These are phyloP conservation scores for Habroteleia sp. DNA, from an alignment of 2,888 invertebrate species.

Conservation along the genomic window DNA sequence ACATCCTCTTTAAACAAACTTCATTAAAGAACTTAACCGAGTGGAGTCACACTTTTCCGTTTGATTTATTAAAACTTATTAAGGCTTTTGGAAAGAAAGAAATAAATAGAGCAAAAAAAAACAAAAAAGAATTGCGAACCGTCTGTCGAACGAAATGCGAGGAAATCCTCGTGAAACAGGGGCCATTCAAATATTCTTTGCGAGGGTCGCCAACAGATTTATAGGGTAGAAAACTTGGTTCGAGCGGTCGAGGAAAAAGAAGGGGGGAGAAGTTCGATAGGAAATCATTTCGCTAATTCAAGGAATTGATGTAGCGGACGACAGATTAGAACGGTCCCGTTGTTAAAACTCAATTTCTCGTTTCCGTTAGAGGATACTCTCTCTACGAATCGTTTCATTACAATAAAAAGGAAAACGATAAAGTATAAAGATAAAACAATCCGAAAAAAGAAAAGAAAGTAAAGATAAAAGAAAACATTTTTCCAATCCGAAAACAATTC, in stretches of 20 bases:
- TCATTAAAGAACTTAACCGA: conserved; percentile 46
- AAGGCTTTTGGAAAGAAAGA: conserved; percentile 39
- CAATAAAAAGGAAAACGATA: neutral
- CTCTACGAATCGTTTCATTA: conserved; percentile 24
- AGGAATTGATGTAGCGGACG: conserved; percentile 71
- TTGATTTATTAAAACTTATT: conserved; percentile 57
- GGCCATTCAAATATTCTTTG: conserved; percentile 56
- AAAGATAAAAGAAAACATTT: conserved; percentile 7
- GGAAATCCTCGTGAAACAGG: conserved; percentile 50
- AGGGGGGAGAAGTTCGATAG: conserved; percentile 64
- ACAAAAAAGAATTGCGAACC: conserved; percentile 22
- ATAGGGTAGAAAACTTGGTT: conserved; percentile 57
- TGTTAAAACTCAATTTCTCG: conserved; percentile 59
- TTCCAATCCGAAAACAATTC: conserved; percentile 16
- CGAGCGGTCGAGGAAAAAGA: conserved; percentile 40
- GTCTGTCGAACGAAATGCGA: conserved; percentile 45
- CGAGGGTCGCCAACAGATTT: conserved; percentile 59
- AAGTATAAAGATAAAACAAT: conserved; percentile 5
- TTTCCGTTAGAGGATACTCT: conserved; percentile 47
- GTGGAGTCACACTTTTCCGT: conserved; percentile 37
- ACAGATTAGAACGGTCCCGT: conserved; percentile 66
- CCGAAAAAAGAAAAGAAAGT: neutral
- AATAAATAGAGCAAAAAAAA: conserved; percentile 40
- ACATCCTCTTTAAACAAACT: no score
- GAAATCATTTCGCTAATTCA: conserved; percentile 75